These are phyloP conservation scores for Malurus cyaneus DNA, from an alignment of 2,113 vertebrate species.

Conservation along the genomic window DNA sequence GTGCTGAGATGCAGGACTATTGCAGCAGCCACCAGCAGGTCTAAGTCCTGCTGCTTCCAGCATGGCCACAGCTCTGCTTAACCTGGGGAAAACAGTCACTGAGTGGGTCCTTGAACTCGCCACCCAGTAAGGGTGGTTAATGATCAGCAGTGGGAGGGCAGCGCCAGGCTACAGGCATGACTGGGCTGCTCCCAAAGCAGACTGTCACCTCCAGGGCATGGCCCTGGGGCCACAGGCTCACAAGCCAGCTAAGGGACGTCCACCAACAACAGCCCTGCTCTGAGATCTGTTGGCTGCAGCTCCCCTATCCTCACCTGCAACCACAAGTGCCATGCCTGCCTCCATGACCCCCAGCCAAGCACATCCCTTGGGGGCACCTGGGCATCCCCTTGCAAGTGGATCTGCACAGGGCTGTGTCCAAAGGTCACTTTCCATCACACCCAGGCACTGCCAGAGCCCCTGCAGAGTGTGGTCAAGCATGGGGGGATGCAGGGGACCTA, in stretches of 20 bases:
- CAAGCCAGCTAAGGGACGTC: not conserved
- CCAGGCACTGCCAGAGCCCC: not conserved
- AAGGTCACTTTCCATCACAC: not conserved
- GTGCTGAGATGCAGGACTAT: not conserved
- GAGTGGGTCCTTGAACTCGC: not conserved
- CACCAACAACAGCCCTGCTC: not conserved
- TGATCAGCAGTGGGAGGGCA: conserved; percentile 12
- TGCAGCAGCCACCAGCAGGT: not conserved
- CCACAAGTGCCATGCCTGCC: not conserved
- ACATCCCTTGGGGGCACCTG: not conserved
- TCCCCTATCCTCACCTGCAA: not conserved
- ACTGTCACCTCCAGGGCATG: not conserved
- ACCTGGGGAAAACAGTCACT: not conserved
- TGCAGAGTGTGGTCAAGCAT: not conserved
- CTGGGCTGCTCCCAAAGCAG: not conserved
- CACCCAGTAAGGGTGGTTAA: not conserved
- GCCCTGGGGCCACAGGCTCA: not conserved
- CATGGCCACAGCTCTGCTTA: not conserved
- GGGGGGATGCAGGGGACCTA: not conserved
- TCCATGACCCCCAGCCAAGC: rapidly evolving
- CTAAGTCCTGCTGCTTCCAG: not conserved
- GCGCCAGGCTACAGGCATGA: not conserved
- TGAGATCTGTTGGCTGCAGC: not conserved
- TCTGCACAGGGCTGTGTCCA: not conserved
- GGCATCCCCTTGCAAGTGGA: not conserved